Base-by-base conservation (phyloP, 2,888 invertebrate genomes). In the Trissonchulus sp. region DNA sequence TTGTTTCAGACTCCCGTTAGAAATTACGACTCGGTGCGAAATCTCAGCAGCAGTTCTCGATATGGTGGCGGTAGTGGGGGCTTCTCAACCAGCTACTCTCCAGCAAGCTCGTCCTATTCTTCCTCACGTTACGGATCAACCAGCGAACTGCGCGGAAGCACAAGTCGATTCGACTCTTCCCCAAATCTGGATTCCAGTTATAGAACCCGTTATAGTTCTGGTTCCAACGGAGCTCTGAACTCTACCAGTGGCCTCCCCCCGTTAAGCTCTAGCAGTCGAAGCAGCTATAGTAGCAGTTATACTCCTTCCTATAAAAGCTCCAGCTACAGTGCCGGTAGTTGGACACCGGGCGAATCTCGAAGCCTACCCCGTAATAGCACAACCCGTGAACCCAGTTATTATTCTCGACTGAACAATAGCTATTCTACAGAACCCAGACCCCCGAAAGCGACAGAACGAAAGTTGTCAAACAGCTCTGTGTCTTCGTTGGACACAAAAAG, bases 401-500 rank as follows among this genome's bases (percentile, higher is more conserved):
- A n/a, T n/a, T n/a, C n/a, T n/a, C n/a, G n/a, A n/a, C n/a, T n/a
- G n/a, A n/a, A n/a, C n/a, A n/a, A n/a, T n/a, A n/a, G n/a, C n/a
- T n/a, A n/a, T n/a, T n/a, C n/a, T n/a, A n/a, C n/a, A n/a, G n/a
- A n/a, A n/a, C n/a, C n/a, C n/a, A n/a, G n/a, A n/a, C n/a, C n/a
- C n/a, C n/a, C n/a, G n/a, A n/a, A n/a, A n/a, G n/a, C n/a, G n/a
- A n/a, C n/a, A n/a, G n/a, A n/a, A n/a, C n/a, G n/a, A n/a, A n/a
- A n/a, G n/a, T n/a, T n/a, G n/a, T n/a, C n/a, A n/a, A n/a, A n/a
- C n/a, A n/a, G n/a, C n/a, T n/a, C n/a, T n/a, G n/a, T n/a, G n/a
- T n/a, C n/a, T n/a, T n/a, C n/a, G n/a, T n/a, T 23, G 48, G 48
- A 48, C 48, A 48, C 48, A 48, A 48, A 48, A 48, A n/a, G n/a